phyloP scores from a whole-genome alignment of 2,797 vertebrate species.

The Valencia hispanica region DNA sequence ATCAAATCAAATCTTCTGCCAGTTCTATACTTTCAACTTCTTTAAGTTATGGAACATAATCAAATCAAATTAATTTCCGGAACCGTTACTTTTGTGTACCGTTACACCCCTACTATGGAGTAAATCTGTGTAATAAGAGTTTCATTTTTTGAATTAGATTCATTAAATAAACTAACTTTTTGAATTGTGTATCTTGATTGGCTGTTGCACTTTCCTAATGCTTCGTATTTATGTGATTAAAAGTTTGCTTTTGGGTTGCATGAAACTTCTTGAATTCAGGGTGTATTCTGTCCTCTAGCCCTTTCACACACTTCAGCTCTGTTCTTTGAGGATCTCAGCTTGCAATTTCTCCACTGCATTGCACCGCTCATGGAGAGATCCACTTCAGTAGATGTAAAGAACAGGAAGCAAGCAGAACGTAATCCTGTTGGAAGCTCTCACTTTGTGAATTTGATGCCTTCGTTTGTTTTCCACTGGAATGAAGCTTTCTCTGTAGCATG shows the following conservation, averaged over 20 bases:
- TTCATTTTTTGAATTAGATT: not conserved
- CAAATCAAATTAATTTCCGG: too few relatives aligned
- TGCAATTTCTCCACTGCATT: not conserved
- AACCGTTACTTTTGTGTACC: too few relatives aligned
- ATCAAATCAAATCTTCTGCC: too few relatives aligned
- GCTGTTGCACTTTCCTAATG: conserved; percentile 7
- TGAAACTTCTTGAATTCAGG: conserved; percentile 2
- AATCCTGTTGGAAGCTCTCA: conserved; percentile 2
- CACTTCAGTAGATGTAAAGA: not conserved
- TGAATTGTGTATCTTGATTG: not conserved
- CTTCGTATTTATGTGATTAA: conserved; percentile 6
- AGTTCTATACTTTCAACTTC: too few relatives aligned
- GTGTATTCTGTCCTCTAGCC: not conserved
- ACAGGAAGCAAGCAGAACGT: not conserved
- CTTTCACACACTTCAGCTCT: not conserved
- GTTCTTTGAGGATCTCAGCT: conserved; percentile 1
- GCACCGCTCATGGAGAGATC: conserved; percentile 4
- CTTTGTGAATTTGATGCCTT: conserved; percentile 6
- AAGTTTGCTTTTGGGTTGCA: not conserved
- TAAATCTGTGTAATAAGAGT: not conserved
- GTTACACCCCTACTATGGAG: too few relatives aligned
- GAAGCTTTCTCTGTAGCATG: not conserved
- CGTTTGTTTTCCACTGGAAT: conserved; percentile 6
- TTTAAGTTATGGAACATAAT: too few relatives aligned
- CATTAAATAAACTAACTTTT: too few relatives aligned